Evolutionary conservation across 2,113 vertebrate species (phyloP).

Genomic region (Rhinopithecus roxellana): DNA sequence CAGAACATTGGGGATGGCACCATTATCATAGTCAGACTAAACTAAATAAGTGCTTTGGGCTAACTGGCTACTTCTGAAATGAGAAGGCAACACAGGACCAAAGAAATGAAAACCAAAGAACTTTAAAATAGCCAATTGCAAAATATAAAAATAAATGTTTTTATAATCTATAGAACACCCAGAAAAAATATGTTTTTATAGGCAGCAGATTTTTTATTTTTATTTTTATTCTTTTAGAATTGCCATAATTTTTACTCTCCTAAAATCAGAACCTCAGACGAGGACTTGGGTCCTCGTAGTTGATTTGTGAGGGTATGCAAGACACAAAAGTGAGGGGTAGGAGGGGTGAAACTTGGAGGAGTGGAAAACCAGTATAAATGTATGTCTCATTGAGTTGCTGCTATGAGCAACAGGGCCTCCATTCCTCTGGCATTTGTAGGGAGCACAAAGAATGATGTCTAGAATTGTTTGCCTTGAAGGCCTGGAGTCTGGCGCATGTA

Average conservation of each 20-base stretch:
- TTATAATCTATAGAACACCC: not conserved
- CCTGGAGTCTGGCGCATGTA: not conserved
- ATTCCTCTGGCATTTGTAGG: not conserved
- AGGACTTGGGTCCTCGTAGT: not conserved
- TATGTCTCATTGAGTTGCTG: not conserved
- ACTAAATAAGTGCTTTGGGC: not conserved
- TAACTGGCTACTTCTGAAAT: not conserved
- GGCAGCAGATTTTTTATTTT: not conserved
- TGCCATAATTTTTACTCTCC: not conserved
- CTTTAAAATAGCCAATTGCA: not conserved
- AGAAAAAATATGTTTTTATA: not conserved
- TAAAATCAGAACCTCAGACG: not conserved
- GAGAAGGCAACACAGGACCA: not conserved
- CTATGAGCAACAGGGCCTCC: not conserved
- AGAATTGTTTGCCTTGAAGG: not conserved
- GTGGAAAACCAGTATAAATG: not conserved
- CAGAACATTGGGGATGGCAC: rapidly evolving
- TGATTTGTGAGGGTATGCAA: not conserved
- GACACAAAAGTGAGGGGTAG: not conserved
- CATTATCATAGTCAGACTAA: not conserved
- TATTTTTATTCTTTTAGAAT: not conserved
- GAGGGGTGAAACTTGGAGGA: not conserved
- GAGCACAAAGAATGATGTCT: not conserved
- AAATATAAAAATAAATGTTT: not conserved
- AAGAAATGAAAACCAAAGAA: slow-evolving; percentile 12